Evolutionary conservation across 2,113 vertebrate genomes (phyloP).

Genomic region (Atrichornis clamosus): DNA sequence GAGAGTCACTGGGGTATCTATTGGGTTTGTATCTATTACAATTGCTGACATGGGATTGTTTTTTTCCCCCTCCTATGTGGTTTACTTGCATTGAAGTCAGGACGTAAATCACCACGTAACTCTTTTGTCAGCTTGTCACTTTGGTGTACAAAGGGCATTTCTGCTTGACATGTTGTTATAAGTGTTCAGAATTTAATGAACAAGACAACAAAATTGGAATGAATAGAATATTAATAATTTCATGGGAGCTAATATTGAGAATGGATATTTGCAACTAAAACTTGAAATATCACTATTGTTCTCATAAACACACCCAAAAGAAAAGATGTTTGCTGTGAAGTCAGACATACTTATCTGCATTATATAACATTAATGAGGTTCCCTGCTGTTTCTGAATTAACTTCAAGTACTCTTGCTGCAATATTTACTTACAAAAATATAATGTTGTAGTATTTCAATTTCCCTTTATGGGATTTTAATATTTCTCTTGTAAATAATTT

Average conservation of each 20-base stretch:
- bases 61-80: neutral
- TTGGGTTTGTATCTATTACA: neutral
- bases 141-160: neutral
- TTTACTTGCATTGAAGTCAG: neutral
- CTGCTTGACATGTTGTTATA: constrained; percentile 12
- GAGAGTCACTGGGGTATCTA: neutral
- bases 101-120: neutral
- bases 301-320: constrained; percentile 47
- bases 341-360: constrained; percentile 48
- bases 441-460: constrained; percentile 44
- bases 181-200: constrained; percentile 33
- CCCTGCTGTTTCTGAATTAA: constrained; percentile 67
- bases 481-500: constrained; percentile 64
- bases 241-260: constrained; percentile 28
- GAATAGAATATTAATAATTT: neutral
- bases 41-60: neutral
- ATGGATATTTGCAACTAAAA: constrained; percentile 58
- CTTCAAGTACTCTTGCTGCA: constrained; percentile 20
- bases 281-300: constrained; percentile 15
- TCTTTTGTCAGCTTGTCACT: constrained; percentile 4
- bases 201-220: neutral
- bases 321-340: constrained; percentile 38
- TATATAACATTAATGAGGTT: constrained; percentile 52
- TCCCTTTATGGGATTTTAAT: constrained; percentile 63
- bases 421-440: constrained; percentile 49